Base-by-base conservation (phyloP, 2,797 vertebrate species). In the Heterohyrax brucei region DNA sequence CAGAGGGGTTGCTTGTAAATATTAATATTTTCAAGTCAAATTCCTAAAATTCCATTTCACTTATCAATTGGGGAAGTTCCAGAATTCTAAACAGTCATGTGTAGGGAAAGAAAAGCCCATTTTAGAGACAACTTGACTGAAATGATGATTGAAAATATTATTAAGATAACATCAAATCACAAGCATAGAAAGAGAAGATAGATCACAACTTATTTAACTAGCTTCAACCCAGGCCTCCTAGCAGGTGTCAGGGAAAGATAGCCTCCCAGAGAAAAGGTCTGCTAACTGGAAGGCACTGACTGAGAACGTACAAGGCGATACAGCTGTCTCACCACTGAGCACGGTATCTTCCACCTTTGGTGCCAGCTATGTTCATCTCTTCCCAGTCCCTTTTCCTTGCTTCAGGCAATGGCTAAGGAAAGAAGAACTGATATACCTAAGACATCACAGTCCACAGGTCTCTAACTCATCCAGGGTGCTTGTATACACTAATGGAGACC, bases 361-460 rank as follows among this genome's bases (percentile, higher is more conserved):
- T 81, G 62, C 83, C 89, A 92, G 87, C 79, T 78, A 81, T 94
- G 85, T 61, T 94, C 64, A 10, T 89, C 79, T 91, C 78, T 97
- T 76, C 93, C 93, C 82, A 33, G 89, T 98, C 93, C 96, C 76
- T 96, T 95, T 98, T 97, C 91, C 96, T 97, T 83, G 78, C 97
- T 98, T 7, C 7, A 75, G 97, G 97, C 96, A 95, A 95, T 95
- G 88, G 75, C 92, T 94, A 91, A 95, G 95, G 95, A 96, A 98
- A 96, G 86, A 93, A 94, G 93, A 97, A 82, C 92, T 73, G 82
- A 89, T 96, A 85, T 81, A 95, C 97, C 96, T 97, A 96, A 98
- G 97, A 94, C 97, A 97, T 96, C 94, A 76, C 92, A 97, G 95
- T 94, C 97, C 95, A 95, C 93, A 97, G 92, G 95, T 98, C 97